Percentiles rank a stretch among this genome's conserved stretches.
phyloP scores from a whole-genome alignment of 37 sponge, comb jelly and placozoan genomes.

The Lycopodina hypogea region DNA sequence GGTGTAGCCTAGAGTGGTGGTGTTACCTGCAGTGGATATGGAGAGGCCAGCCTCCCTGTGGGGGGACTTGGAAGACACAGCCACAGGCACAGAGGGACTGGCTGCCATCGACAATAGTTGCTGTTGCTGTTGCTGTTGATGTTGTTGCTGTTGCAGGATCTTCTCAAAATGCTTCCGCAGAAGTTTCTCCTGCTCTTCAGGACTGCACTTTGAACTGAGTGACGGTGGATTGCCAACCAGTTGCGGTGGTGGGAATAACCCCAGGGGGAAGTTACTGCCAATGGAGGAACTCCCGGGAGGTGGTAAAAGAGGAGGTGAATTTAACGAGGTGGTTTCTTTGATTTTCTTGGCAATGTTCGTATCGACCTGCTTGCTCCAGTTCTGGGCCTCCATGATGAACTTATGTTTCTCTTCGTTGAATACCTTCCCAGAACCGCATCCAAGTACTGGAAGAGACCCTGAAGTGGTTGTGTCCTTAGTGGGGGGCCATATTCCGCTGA shows the following conservation, averaged over 20 bases:
- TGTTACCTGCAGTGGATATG: constrained; percentile 8
- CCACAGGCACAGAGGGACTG: not conserved
- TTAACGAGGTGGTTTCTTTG: not conserved
- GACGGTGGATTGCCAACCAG: not conserved
- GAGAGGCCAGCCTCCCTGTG: not conserved
- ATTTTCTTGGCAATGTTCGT: constrained; percentile 4
- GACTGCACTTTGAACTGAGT: constrained; percentile 12
- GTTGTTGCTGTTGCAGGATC: constrained; percentile 7
- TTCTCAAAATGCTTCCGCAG: constrained; percentile 39
- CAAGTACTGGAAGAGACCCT: too few species aligned
- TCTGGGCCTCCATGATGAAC: constrained; percentile 52
- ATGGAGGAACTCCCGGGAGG: not conserved
- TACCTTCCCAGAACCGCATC: not conserved
- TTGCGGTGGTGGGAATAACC: not conserved
- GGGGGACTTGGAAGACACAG: not conserved
- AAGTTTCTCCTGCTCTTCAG: constrained; percentile 50
- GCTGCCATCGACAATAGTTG: not conserved
- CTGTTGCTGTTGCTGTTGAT: not conserved
- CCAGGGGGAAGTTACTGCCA: not conserved
- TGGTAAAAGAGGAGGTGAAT: not conserved
- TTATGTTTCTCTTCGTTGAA: constrained; percentile 25
- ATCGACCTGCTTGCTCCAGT: constrained; percentile 51
- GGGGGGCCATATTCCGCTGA: too few species aligned
- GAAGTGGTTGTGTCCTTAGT: too few species aligned
- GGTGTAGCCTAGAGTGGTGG: not conserved